Conservation (phyloP, 30 jellyfish, hydroid and myxozoan species). For the Clytia hemisphaerica region DNA sequence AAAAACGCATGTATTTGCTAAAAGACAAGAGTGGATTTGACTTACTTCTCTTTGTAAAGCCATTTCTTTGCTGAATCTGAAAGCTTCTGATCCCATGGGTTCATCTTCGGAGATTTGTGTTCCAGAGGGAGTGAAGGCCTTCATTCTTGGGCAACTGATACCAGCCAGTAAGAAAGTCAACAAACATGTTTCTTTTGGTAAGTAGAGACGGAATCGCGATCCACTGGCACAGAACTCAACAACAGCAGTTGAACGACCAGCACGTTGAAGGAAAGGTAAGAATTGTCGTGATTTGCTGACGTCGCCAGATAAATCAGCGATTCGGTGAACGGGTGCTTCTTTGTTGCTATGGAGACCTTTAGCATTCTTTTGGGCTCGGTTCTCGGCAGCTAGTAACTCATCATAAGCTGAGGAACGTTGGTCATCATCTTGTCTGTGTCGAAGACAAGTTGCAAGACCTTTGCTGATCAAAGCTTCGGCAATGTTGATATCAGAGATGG, state of each 20-base stretch:
- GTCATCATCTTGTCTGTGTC: constrained; percentile 91
- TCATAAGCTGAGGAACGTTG: constrained; percentile 80
- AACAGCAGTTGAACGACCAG: constrained; percentile 80
- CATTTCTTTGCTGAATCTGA: constrained; percentile 60
- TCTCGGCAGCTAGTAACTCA: constrained; percentile 79
- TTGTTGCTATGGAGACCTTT: constrained; percentile 84
- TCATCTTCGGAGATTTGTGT: constrained; percentile 78
- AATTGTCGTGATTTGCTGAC: constrained; percentile 79
- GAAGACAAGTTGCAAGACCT: constrained; percentile 78
- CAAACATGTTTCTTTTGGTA: constrained; percentile 81
- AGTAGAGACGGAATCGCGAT: constrained; percentile 66
- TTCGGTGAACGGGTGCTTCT: constrained; percentile 85
- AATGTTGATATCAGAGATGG: constrained; percentile 66
- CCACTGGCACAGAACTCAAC: constrained; percentile 92
- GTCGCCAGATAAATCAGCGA: constrained; percentile 91
- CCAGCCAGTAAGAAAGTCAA: constrained; percentile 85
- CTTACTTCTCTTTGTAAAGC: constrained; percentile 88
- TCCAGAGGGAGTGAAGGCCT: constrained; percentile 67
- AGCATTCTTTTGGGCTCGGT: constrained; percentile 67
- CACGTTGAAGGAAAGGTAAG: constrained; percentile 83
- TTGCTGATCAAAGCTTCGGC: constrained; percentile 94
- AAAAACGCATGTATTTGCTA: too few species aligned
- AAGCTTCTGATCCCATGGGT: constrained; percentile 67
- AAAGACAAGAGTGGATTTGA: background rate
- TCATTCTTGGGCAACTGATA: constrained; percentile 78